These are phyloP conservation scores for Notodonta dromedarius DNA, from an alignment of 2,888 invertebrate genomes.

Conservation along the genomic window DNA sequence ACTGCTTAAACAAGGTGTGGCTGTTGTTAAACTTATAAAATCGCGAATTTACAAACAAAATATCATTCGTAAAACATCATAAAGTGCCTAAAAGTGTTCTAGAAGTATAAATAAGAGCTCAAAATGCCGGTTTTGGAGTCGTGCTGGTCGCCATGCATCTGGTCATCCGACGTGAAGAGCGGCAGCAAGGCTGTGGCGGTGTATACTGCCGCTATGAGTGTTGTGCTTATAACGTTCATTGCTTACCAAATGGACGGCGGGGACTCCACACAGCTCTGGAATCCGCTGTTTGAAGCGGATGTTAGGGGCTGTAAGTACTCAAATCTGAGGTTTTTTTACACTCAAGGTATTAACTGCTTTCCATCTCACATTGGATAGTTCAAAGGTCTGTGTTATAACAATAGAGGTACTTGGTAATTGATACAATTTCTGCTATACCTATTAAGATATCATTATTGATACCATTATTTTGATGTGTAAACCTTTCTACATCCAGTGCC, in stretches of 20 bases:
- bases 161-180: slow-evolving; percentile 90
- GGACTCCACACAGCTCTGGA: slow-evolving; percentile 94
- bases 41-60: neutral
- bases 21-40: slow-evolving; percentile 10
- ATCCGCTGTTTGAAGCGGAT: slow-evolving; percentile 95
- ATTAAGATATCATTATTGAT: too few relatives aligned
- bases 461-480: too few relatives aligned
- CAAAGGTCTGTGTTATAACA: too few relatives aligned
- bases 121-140: slow-evolving; percentile 89
- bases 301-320: slow-evolving; percentile 87
- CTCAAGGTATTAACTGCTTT: neutral
- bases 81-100: slow-evolving; percentile 6
- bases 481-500: too few relatives aligned
- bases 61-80: neutral
- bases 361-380: too few relatives aligned
- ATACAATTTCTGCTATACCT: too few relatives aligned
- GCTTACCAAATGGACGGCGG: slow-evolving; percentile 93
- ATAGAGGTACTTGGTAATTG: too few relatives aligned
- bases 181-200: slow-evolving; percentile 92
- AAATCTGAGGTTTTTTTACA: too few relatives aligned
- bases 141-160: slow-evolving; percentile 95
- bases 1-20: slow-evolving; percentile 42
- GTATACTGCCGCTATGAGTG: slow-evolving; percentile 90
- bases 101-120: slow-evolving; percentile 15
- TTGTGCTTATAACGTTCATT: slow-evolving; percentile 89